Evolutionary conservation across 2,797 vertebrate species (phyloP).

Genomic region (Forpus xanthops): DNA sequence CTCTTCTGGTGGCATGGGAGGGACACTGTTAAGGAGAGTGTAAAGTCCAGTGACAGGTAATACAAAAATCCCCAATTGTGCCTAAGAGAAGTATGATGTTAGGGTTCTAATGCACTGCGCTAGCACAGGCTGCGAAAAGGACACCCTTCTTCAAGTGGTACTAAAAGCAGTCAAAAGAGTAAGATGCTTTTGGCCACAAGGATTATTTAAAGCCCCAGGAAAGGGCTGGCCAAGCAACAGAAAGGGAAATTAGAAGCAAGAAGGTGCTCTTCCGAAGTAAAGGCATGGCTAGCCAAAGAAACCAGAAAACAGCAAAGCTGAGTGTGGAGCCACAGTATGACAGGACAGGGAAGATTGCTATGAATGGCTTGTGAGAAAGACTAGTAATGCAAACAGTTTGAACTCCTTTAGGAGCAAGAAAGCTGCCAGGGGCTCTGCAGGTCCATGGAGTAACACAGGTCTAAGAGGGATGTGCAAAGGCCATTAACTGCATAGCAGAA

Average conservation of each 20-base stretch:
- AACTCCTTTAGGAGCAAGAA: not conserved
- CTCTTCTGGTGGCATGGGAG: not conserved
- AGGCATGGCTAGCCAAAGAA: not conserved
- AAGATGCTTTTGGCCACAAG: not conserved
- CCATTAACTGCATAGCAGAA: not conserved
- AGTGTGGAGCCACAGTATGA: not conserved
- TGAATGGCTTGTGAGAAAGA: not conserved
- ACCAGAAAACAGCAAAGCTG: not conserved
- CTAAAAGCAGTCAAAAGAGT: not conserved
- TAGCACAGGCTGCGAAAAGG: not conserved
- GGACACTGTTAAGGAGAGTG: not conserved
- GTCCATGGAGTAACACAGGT: not conserved
- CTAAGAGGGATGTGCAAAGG: not conserved
- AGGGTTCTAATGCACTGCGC: not conserved
- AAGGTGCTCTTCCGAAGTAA: not conserved
- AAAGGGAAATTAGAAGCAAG: not conserved
- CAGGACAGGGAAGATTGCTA: not conserved
- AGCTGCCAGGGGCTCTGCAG: not conserved
- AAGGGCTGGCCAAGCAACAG: not conserved
- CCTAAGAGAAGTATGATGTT: not conserved
- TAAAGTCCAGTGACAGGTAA: not conserved
- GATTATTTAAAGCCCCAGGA: not conserved
- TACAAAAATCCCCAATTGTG: not conserved
- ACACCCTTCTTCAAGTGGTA: not conserved
- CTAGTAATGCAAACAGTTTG: not conserved